Evolutionary conservation across 2,888 invertebrate species (phyloP), one percentile per base, ranked within the genome.

Genomic region (Argynnis bischoffii): DNA sequence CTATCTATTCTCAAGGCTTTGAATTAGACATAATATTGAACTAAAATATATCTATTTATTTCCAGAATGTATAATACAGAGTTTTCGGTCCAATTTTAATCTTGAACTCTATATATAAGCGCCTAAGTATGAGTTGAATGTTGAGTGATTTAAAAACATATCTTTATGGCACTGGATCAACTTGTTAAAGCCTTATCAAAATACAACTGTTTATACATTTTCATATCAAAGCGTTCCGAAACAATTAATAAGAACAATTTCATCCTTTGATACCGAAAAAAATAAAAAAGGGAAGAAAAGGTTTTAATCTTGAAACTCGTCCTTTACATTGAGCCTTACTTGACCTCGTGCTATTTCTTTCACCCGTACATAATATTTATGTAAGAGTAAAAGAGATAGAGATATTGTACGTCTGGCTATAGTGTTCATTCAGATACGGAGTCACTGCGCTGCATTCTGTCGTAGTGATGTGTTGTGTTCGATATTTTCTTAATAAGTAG

Each of bases 381-480:
- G 21, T 51, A 55, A 13, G 81, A 77, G 65, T 48, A 77, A 80
- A 78, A 76, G 77, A 69, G 78, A 79, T 55, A 72, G 79, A 67
- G n/a, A 46, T 75, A 78, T 75, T 66, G 76, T 78, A 76, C 76
- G 74, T 72, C 78, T 78, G 75, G 79, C 80, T 84, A 80, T 81
- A 84, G 85, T 86, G 84, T 88, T 90, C 92, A 91, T 92, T 92
- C 89, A 91, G 82, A 79, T 79, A 80, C 81, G 75, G 80, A 85
- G 84, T 84, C 81, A 88, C 87, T 87, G 88, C 86, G 81, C 91
- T 82, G 84, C 91, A 91, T 92, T 92, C 91, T 91, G 80, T 70
- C 67, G 75, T 87, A 90, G 89, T 79, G 90, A 73, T 83, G 87
- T 73, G 67, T 21, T 21, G 56, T 50, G 51, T 51, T 54, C 48